Base-by-base conservation (phyloP, 2,113 vertebrate species). In the Xyliphius kryptos region DNA sequence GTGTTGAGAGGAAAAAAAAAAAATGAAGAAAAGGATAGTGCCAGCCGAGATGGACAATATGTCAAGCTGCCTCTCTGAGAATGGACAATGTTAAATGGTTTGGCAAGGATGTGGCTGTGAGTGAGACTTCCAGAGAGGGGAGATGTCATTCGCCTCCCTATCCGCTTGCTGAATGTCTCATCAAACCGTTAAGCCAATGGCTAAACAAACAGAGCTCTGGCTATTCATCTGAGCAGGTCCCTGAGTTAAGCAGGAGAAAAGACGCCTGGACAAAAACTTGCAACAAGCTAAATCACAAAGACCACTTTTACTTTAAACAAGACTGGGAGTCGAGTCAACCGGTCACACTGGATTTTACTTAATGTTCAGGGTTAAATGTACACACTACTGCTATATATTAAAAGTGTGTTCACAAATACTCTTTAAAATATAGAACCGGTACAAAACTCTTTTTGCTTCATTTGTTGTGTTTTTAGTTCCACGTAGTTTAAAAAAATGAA, bases 21-120 rank as follows among this genome's bases (percentile, higher is more conserved):
- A 50, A 26, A 32, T 56, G 61, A 51, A 13, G 32, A 48, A 67
- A 54, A 69, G 72, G 73, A 54, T 71, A 63, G 51, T 75, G 72
- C 8, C 12, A 41, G 12, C 17, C 8, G 43, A 32, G 12, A 26
- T 9, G 46, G 21, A 59, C 21, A 16, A 22, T 19, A 15, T 50
- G 21, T 44, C 22, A 41, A 59, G 40, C 16, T 20, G 16, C 41
- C 14, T 44, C 46, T 63, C 40, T 54, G 57, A 21, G 38, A 52
- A 21, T 22, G 48, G 52, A 38, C 37, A 37, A 56, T 46, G 40
- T 46, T 54, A 60, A 58, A 54, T 43, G 65, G 17, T 63, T 59
- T 57, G 54, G 47, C 66, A 51, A 10, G 32, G 49, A 43, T 48
- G 52, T 60, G 14, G n/a, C 62, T 58, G 32, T 17, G 68, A 32